These are phyloP conservation scores for Allophyes oxyacanthae DNA, from an alignment of 2,888 invertebrate genomes.

Conservation along the genomic window DNA sequence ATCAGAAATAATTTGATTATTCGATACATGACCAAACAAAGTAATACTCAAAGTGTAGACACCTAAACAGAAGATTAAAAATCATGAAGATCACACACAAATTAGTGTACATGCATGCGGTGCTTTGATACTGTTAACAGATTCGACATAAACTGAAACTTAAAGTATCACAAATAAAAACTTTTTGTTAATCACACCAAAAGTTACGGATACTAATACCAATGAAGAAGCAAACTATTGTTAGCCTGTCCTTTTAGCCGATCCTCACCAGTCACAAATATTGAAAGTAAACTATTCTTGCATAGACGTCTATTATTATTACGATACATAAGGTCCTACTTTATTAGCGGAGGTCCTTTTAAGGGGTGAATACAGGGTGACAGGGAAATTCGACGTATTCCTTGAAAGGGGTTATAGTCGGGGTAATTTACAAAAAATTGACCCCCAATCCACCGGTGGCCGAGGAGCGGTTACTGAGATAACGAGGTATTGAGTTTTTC, in stretches of 20 bases:
- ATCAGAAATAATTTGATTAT: slow-evolving; percentile 4
- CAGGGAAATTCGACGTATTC: no score
- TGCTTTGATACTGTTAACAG: slow-evolving; percentile 49
- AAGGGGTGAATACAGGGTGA: no score
- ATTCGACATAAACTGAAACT: slow-evolving; percentile 34
- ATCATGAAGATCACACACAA: slow-evolving; percentile 79
- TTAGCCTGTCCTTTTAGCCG: slow-evolving; percentile 25
- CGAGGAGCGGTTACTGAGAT: no score
- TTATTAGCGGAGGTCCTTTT: no score
- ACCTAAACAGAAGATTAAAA: slow-evolving; percentile 20
- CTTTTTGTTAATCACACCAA: slow-evolving; percentile 43
- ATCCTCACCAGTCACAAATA: slow-evolving; percentile 24
- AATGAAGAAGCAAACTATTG: slow-evolving; percentile 16
- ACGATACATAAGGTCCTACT: no score
- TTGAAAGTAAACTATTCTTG: slow-evolving; percentile 34
- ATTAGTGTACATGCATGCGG: slow-evolving; percentile 67
- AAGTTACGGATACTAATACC: slow-evolving; percentile 10
- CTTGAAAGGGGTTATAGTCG: no score
- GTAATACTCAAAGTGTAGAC: slow-evolving; percentile 3
- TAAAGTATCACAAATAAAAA: slow-evolving; percentile 15
- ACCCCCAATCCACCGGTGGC: no score
- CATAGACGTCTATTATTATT: slow-evolving; percentile 48
- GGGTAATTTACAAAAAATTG: no score
- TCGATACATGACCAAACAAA: slow-evolving; percentile 8
- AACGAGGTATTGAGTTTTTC: no score